phyloP scores from a whole-genome alignment of 2,113 vertebrate species.

The Bujurquina vittata region DNA sequence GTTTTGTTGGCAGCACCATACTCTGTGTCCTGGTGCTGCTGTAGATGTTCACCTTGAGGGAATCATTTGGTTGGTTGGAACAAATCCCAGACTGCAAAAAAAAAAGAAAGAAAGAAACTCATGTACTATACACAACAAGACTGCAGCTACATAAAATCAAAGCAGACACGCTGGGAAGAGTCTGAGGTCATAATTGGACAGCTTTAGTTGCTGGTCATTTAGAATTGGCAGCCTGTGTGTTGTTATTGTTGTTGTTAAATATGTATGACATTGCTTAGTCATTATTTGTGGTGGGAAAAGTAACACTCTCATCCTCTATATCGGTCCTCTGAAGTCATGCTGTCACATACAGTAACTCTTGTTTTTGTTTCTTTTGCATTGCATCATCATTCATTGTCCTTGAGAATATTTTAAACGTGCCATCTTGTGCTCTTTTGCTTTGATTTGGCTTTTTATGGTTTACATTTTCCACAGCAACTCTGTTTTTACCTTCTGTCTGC shows the following conservation, averaged over 20 bases:
- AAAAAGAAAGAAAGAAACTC: accelerated
- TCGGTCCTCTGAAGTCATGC: slow-evolving; percentile 3
- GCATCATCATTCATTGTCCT: neutral
- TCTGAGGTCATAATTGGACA: slow-evolving; percentile 25
- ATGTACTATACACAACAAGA: neutral
- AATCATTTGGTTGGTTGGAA: neutral
- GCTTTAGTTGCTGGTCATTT: neutral
- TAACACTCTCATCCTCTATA: slow-evolving; percentile 8
- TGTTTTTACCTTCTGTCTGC: neutral
- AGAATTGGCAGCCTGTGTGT: slow-evolving; percentile 4
- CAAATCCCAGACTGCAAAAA: slow-evolving; percentile 9
- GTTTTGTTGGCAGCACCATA: neutral
- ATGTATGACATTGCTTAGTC: slow-evolving; percentile 20
- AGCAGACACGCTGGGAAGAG: neutral
- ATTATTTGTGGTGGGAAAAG: neutral
- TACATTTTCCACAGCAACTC: neutral
- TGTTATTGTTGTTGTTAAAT: neutral
- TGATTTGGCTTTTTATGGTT: neutral
- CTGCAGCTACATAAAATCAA: neutral
- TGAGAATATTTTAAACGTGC: accelerated
- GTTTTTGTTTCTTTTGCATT: neutral
- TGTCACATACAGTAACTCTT: neutral
- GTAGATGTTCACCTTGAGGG: neutral
- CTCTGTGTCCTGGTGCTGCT: neutral
- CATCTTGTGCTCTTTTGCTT: too few species aligned